These are phyloP conservation scores for Phainopepla nitens DNA, from an alignment of 2,113 vertebrate genomes.

Conservation along the genomic window DNA sequence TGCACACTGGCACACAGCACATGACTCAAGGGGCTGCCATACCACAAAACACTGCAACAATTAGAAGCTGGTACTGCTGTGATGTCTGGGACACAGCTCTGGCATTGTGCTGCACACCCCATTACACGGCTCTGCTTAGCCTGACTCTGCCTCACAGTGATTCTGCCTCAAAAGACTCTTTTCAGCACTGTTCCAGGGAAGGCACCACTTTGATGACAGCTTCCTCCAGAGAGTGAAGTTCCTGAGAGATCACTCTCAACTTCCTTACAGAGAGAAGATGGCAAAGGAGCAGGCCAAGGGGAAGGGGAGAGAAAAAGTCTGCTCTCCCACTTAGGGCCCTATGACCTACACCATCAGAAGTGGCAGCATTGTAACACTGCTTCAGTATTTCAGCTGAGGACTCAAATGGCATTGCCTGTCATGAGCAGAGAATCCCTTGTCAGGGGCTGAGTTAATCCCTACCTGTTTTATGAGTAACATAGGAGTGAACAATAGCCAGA, in stretches of 20 bases:
- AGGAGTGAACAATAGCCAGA: slow-evolving; percentile 90
- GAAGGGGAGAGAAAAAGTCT: not conserved
- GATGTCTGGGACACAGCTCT: not conserved
- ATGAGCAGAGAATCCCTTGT: not conserved
- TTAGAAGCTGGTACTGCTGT: not conserved
- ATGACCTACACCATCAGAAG: not conserved
- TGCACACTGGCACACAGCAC: not conserved
- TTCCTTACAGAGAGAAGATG: not conserved
- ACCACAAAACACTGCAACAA: not conserved
- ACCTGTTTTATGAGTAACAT: slow-evolving; percentile 96
- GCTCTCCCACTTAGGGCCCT: not conserved
- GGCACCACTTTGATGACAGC: not conserved
- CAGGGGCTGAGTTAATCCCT: not conserved
- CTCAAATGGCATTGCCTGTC: not conserved
- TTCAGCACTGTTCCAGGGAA: not conserved
- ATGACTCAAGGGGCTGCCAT: not conserved
- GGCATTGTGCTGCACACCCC: not conserved
- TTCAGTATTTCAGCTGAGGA: not conserved
- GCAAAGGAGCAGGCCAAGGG: not conserved
- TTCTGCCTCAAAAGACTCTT: not conserved
- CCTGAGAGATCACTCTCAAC: not conserved
- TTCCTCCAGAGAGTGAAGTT: not conserved
- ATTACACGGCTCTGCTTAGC: not conserved
- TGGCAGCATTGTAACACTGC: not conserved
- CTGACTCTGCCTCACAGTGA: not conserved